A percentile compares a stretch with the other conserved stretches of the same genome.
Evolutionary conservation across 1,140 invertebrate species (phyloP).

Genomic region (Bombus impatiens): DNA sequence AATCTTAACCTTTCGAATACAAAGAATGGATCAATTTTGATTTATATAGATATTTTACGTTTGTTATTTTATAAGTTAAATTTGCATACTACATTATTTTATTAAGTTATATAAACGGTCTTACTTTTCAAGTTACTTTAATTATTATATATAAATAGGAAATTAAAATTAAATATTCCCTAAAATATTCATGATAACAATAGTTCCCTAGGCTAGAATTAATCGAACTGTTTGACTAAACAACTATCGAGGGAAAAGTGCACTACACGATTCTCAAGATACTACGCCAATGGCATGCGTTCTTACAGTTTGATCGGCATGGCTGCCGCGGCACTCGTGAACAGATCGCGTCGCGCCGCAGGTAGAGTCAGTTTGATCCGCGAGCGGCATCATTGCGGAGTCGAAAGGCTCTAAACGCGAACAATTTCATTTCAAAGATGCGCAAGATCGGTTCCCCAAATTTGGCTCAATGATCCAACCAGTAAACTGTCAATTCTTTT

Average conservation of each 20-base stretch:
- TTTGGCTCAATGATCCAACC: not conserved
- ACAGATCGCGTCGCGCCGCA: slow-evolving; percentile 37
- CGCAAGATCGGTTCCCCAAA: not conserved
- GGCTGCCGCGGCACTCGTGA: slow-evolving; percentile 27
- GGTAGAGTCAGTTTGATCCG: slow-evolving; percentile 34
- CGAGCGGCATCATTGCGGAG: slow-evolving; percentile 8
- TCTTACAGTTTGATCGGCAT: slow-evolving; percentile 46
- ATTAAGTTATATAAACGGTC: not conserved
- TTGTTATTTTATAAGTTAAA: not conserved
- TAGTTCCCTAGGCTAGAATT: not conserved
- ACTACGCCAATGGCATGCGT: slow-evolving; percentile 35
- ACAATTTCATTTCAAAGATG: not conserved
- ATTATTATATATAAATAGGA: not conserved
- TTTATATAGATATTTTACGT: not conserved
- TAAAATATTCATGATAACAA: not conserved
- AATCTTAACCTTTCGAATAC: not conserved
- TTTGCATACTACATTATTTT: not conserved
- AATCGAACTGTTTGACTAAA: not conserved
- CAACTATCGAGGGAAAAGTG: too few species aligned
- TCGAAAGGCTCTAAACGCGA: not conserved
- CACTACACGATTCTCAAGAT: not conserved
- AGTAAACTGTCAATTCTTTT: not conserved
- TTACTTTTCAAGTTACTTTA: not conserved
- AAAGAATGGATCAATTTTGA: not conserved
- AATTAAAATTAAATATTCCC: not conserved